Evolutionary conservation across 2,113 vertebrate species (phyloP), one percentile per base, ranked within the genome.

Genomic region (Halichoeres trimaculatus): DNA sequence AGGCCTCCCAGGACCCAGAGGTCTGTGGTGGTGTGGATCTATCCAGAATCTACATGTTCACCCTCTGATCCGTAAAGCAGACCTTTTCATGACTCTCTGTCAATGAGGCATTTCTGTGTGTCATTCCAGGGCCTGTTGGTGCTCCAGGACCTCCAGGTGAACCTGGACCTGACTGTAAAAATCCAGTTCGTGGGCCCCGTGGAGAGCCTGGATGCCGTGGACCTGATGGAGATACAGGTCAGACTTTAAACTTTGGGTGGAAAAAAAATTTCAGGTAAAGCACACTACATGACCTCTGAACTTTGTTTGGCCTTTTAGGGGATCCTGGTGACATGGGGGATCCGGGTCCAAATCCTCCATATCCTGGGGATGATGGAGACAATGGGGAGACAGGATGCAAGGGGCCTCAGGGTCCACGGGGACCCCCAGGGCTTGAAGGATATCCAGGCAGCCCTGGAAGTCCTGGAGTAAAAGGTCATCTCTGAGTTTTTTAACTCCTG

Each of bases 351-450:
- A 77, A 75, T 19, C 51, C 68, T 64, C 70, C 90, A 2, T 17
- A 91, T 40, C 23, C 34, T 0, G 97, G 98, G n/a, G 89, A 93
- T 5, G 84, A 76, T 5, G 98, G 98, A 10, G 94, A 95, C 23
- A 64, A 90, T 1, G 94, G 94, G n/a, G 3, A 19, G 19, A 38
- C 45, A 16, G 93, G 93, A 0, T 62, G 20, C 20, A 22, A 0
- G 0, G 93, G 92, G 9, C 26, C 56, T 19, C 14, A 70, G 30
- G 90, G 89, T 11, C 41, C 4, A 1, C 45, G 3, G 19, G 91
- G 91, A 43, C 0, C 6, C 23, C 17, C 0, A 2, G 93, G 93
- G 14, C 60, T 63, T 4, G 1, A 0, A 5, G 91, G 93, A 64
- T 22, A 22, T 4, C 56, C 62, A 38, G 91, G 92, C 13, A 51